phyloP scores from a whole-genome alignment of 2,888 invertebrate species.

The Globia sparganii region DNA sequence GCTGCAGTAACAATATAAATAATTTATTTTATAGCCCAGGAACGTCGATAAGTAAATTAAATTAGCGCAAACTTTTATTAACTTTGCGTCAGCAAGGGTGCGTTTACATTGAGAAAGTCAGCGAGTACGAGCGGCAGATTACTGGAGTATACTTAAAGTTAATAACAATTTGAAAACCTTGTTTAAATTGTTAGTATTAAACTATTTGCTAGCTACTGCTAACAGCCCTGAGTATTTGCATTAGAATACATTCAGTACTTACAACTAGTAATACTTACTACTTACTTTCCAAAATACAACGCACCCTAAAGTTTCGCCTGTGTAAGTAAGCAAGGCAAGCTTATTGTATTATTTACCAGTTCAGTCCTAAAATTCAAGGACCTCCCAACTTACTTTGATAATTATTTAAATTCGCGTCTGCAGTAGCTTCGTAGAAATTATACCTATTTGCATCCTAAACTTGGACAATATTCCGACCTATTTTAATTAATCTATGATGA shows the following conservation, averaged over 20 bases:
- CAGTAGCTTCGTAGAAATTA: constrained; percentile 50
- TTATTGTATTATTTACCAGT: constrained; percentile 64
- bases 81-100: constrained; percentile 34
- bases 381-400: constrained; percentile 48
- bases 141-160: constrained; percentile 10
- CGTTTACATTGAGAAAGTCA: constrained; percentile 23
- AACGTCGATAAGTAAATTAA: constrained; percentile 64
- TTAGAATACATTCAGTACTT: constrained; percentile 20
- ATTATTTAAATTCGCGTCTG: constrained; percentile 63
- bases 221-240: constrained; percentile 20
- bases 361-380: constrained; percentile 54
- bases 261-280: constrained; percentile 14
- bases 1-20: constrained; percentile 60
- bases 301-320: constrained; percentile 33
- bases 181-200: constrained; percentile 22
- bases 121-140: neutral
- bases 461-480: constrained; percentile 38
- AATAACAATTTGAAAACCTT: constrained; percentile 22
- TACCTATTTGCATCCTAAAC: constrained; percentile 58
- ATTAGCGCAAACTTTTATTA: constrained; percentile 60
- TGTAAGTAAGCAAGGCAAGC: constrained; percentile 36
- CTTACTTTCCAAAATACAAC: constrained; percentile 33
- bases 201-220: constrained; percentile 28
- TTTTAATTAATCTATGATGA: constrained; percentile 15
- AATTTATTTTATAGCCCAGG: constrained; percentile 56